Evolutionary conservation across 2,888 invertebrate genomes (phyloP).

Genomic region (Erebia palarica): DNA sequence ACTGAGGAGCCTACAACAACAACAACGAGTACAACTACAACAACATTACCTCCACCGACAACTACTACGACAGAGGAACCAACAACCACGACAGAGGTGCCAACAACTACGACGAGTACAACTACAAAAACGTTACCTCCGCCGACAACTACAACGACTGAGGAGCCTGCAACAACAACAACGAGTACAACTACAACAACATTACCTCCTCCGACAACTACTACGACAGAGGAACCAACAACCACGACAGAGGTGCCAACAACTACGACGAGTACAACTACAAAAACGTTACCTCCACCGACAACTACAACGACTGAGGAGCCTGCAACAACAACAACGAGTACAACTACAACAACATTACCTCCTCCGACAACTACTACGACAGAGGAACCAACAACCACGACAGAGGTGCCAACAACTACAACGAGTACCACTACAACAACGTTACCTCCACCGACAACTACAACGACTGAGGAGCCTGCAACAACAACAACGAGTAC

Average conservation of each 20-base stretch:
- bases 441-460: neutral
- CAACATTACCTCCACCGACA: neutral
- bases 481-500: neutral
- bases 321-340: slow-evolving; percentile 1
- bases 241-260: neutral
- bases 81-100: neutral
- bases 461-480: neutral
- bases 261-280: neutral
- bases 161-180: neutral
- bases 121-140: slow-evolving; percentile 1
- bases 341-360: neutral
- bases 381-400: neutral
- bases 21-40: neutral
- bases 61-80: neutral
- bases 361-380: neutral
- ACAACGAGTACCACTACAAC: neutral
- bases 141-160: neutral
- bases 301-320: neutral
- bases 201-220: neutral
- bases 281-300: neutral
- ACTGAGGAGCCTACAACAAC: neutral
- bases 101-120: neutral
- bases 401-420: neutral
- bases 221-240: neutral
- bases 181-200: slow-evolving; percentile 3